Evolutionary conservation across 1,140 invertebrate genomes (phyloP).

Genomic region (Drosophila arizonae): DNA sequence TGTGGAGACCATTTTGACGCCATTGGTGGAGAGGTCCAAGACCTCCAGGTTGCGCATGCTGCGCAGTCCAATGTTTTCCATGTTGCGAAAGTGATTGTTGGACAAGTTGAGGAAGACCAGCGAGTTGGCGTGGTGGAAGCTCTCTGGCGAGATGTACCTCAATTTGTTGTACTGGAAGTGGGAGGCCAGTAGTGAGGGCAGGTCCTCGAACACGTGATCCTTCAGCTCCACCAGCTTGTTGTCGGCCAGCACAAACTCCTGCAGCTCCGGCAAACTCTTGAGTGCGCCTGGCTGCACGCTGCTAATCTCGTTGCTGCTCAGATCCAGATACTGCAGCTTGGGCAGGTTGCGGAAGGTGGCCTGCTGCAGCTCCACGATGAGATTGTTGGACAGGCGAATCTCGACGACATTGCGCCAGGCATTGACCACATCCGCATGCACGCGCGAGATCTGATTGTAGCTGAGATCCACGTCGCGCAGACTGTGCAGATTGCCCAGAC

Average conservation of each 20-base stretch:
- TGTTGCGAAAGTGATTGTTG: slow-evolving; percentile 88
- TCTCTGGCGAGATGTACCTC: slow-evolving; percentile 88
- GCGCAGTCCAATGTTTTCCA: slow-evolving; percentile 89
- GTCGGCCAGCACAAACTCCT: slow-evolving; percentile 89
- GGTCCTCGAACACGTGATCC: slow-evolving; percentile 89
- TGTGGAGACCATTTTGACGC: slow-evolving; percentile 87
- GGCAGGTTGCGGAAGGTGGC: slow-evolving; percentile 89
- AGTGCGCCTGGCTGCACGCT: slow-evolving; percentile 91
- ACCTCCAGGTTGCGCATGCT: slow-evolving; percentile 90
- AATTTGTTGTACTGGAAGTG: slow-evolving; percentile 92
- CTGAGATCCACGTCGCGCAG: slow-evolving; percentile 90
- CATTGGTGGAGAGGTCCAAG: slow-evolving; percentile 90
- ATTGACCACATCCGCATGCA: slow-evolving; percentile 87
- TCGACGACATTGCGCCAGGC: slow-evolving; percentile 87
- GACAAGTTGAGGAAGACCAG: slow-evolving; percentile 92
- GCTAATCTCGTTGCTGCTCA: slow-evolving; percentile 92
- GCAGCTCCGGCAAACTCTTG: slow-evolving; percentile 88
- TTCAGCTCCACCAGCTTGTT: slow-evolving; percentile 89
- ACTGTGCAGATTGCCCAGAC: slow-evolving; percentile 87
- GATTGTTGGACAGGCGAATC: slow-evolving; percentile 89
- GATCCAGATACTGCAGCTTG: slow-evolving; percentile 88
- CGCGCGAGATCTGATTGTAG: slow-evolving; percentile 89
- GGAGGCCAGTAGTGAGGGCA: slow-evolving; percentile 88
- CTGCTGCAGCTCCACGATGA: slow-evolving; percentile 88
- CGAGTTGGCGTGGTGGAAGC: slow-evolving; percentile 90